These are phyloP conservation scores for Leptothorax acervorum DNA, from an alignment of 2,888 invertebrate genomes.

Conservation along the genomic window DNA sequence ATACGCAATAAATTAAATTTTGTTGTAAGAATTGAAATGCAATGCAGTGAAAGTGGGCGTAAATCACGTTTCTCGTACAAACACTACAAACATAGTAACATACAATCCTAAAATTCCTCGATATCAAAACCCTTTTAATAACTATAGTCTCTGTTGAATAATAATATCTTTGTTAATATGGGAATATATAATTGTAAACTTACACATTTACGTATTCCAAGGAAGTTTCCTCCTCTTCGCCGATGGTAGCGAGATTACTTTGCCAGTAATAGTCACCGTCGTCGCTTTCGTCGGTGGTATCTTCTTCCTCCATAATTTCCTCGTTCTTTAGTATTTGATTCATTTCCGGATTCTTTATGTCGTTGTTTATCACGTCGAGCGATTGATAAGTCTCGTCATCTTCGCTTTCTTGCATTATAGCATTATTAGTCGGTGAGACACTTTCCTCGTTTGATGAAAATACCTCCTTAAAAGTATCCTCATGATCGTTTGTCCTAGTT, in stretches of 20 bases:
- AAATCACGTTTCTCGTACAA: not conserved
- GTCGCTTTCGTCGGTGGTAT: slow-evolving; percentile 85
- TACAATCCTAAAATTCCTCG: not conserved
- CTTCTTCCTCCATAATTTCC: slow-evolving; percentile 75
- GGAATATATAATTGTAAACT: slow-evolving; percentile 63
- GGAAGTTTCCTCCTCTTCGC: slow-evolving; percentile 89
- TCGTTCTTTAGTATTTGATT: slow-evolving; percentile 44
- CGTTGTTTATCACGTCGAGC: slow-evolving; percentile 70
- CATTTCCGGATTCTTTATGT: slow-evolving; percentile 38
- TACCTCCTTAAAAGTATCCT: slow-evolving; percentile 9
- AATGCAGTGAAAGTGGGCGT: not conserved
- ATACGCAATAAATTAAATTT: not conserved
- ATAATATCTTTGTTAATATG: not conserved
- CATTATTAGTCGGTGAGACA: not conserved
- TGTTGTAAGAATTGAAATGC: not conserved
- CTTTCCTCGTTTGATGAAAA: not conserved
- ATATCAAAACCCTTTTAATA: not conserved
- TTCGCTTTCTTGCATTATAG: slow-evolving; percentile 55
- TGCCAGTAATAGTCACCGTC: slow-evolving; percentile 84
- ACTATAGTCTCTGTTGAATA: not conserved
- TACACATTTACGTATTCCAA: slow-evolving; percentile 81
- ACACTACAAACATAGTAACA: no score
- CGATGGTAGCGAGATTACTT: slow-evolving; percentile 89
- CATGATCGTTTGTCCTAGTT: not conserved
- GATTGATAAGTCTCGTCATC: slow-evolving; percentile 73